Evolutionary conservation across 2,113 vertebrate genomes (phyloP).

Genomic region (Ciconia boyciana): DNA sequence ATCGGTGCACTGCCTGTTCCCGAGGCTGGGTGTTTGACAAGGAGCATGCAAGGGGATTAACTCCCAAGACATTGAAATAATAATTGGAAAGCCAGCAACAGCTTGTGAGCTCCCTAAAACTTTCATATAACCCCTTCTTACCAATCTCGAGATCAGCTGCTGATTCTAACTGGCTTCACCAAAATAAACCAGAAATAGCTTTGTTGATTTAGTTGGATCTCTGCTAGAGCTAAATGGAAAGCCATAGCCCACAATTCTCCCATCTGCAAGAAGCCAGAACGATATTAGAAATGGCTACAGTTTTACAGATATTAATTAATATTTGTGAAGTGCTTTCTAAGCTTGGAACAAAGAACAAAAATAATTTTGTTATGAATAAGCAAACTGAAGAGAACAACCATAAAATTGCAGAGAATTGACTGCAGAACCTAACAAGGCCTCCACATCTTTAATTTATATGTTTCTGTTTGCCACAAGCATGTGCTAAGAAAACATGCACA

Average conservation of each 20-base stretch:
- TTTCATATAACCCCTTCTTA: not conserved
- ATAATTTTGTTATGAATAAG: constrained; percentile 22
- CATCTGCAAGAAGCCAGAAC: constrained; percentile 6
- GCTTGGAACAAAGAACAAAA: constrained; percentile 17
- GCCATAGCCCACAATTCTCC: not conserved
- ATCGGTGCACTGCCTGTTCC: not conserved
- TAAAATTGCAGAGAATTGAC: constrained; percentile 37
- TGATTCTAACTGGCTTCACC: not conserved
- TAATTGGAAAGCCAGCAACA: not conserved
- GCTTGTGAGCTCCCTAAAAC: not conserved
- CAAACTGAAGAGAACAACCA: constrained; percentile 19
- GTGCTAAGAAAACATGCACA: not conserved
- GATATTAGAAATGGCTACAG: not conserved
- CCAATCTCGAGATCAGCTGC: not conserved
- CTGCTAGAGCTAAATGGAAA: not conserved
- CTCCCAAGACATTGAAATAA: not conserved
- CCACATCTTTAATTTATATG: constrained; percentile 16
- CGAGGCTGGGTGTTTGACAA: accelerated
- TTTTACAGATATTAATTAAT: constrained; percentile 37
- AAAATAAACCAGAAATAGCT: constrained; percentile 1
- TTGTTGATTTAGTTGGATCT: not conserved
- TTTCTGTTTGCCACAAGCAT: not conserved
- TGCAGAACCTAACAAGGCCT: constrained; percentile 33
- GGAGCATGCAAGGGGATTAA: not conserved
- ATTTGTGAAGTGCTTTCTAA: constrained; percentile 13